These are phyloP conservation scores for Microtus richardsoni DNA, from an alignment of 2,113 vertebrate genomes.

Conservation along the genomic window DNA sequence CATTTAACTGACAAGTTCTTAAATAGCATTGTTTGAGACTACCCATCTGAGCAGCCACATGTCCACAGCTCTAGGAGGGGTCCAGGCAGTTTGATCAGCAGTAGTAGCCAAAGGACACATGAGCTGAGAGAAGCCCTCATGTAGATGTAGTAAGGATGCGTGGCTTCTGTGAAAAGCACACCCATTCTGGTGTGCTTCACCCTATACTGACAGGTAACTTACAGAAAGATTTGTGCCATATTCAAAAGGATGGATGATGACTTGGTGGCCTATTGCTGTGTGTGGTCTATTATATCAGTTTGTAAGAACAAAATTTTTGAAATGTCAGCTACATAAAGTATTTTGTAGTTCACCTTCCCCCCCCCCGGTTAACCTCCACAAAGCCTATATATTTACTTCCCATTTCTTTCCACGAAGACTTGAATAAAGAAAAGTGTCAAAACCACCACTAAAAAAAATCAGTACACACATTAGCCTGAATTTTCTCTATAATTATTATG, in stretches of 20 bases:
- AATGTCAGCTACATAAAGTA: not conserved
- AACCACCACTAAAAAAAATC: constrained; percentile 10
- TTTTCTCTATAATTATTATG: constrained; percentile 58
- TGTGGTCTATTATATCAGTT: constrained; percentile 24
- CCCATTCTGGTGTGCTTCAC: not conserved
- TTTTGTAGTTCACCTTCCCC: constrained; percentile 19
- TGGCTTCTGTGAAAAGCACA: not conserved
- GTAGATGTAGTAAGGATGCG: not conserved
- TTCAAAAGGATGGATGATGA: not conserved
- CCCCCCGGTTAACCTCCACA: not conserved
- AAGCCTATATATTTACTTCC: constrained; percentile 7
- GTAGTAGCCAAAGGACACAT: not conserved
- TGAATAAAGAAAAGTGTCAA: not conserved
- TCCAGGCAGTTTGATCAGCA: not conserved
- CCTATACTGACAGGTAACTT: not conserved
- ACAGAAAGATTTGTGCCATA: not conserved
- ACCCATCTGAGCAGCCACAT: not conserved
- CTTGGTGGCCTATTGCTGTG: not conserved
- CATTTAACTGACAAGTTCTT: not conserved
- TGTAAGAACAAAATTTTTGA: not conserved
- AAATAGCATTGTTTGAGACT: not conserved
- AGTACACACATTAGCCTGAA: constrained; percentile 60
- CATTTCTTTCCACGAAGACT: constrained; percentile 37
- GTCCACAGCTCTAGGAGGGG: not conserved
- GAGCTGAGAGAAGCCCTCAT: not conserved